Evolutionary conservation across 2,888 invertebrate species (phyloP).

Genomic region (Eilema depressum): DNA sequence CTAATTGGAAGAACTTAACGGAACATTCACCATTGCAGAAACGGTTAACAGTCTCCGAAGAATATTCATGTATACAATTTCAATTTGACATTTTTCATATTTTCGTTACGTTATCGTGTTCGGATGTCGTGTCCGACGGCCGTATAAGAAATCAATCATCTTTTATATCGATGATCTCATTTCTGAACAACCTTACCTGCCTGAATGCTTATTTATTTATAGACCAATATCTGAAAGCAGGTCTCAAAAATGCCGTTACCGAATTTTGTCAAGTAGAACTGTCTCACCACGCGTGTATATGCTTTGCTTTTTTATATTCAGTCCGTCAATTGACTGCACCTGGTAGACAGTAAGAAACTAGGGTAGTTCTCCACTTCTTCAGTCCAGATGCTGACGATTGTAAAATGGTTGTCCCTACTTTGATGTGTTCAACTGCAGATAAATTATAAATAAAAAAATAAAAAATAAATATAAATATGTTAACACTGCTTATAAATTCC

Average conservation of each 20-base stretch:
- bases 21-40: too few species aligned
- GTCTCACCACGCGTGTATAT: background rate
- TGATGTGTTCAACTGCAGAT: too few species aligned
- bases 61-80: background rate
- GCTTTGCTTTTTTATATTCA: background rate
- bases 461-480: too few species aligned
- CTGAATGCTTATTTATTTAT: slow-evolving; percentile 10
- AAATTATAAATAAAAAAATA: too few species aligned
- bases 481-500: too few species aligned
- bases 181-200: slow-evolving; percentile 21
- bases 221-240: slow-evolving; percentile 13
- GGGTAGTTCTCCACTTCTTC: too few species aligned
- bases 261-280: background rate
- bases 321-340: too few species aligned
- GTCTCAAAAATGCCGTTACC: background rate
- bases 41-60: too few species aligned
- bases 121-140: slow-evolving; percentile 50
- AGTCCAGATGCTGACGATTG: too few species aligned
- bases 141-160: slow-evolving; percentile 44
- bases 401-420: too few species aligned
- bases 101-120: slow-evolving; percentile 55
- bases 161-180: slow-evolving; percentile 59
- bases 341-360: too few species aligned
- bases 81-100: slow-evolving; percentile 24
- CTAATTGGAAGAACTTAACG: too few species aligned